A percentile compares a stretch with the other conserved stretches of the same genome.
phyloP scores from a whole-genome alignment of 2,113 vertebrate species.

The Dinomys branickii region DNA sequence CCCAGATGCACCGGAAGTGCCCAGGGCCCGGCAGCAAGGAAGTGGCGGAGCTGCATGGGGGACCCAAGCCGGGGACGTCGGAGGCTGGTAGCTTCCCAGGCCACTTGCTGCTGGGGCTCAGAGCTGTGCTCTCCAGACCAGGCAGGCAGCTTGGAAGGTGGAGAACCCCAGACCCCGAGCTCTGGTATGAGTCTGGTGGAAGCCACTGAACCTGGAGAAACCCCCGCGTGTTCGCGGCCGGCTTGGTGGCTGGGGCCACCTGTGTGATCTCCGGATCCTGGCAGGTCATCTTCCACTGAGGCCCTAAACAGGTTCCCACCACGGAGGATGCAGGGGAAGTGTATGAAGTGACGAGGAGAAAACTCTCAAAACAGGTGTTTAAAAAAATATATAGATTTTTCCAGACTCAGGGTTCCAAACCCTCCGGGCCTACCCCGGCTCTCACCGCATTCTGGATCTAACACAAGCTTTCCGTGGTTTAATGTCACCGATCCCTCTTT shows the following conservation, averaged over 20 bases:
- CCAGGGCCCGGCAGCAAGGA: not conserved
- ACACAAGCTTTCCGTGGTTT: not conserved
- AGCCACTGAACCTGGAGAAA: not conserved
- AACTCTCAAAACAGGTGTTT: not conserved
- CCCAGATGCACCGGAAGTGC: not conserved
- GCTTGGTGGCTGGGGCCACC: not conserved
- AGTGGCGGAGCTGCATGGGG: too few relatives aligned
- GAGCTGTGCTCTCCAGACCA: not conserved
- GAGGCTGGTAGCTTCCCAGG: not conserved
- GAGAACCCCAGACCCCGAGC: not conserved
- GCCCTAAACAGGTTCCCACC: not conserved
- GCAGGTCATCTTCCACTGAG: not conserved
- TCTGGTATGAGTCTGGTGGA: not conserved
- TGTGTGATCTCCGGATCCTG: not conserved
- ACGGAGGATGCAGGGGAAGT: not conserved
- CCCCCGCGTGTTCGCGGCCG: rapidly evolving
- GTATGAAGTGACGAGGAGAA: not conserved
- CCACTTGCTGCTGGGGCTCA: not conserved
- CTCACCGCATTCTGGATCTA: not conserved
- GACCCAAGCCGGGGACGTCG: not conserved
- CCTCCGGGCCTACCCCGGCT: not conserved
- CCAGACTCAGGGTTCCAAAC: not conserved
- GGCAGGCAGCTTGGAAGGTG: not conserved
- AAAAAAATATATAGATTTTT: not conserved
- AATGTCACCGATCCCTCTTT: not conserved